Base-by-base conservation (phyloP, 2,113 vertebrate genomes). In the Neodon shergylaensis region DNA sequence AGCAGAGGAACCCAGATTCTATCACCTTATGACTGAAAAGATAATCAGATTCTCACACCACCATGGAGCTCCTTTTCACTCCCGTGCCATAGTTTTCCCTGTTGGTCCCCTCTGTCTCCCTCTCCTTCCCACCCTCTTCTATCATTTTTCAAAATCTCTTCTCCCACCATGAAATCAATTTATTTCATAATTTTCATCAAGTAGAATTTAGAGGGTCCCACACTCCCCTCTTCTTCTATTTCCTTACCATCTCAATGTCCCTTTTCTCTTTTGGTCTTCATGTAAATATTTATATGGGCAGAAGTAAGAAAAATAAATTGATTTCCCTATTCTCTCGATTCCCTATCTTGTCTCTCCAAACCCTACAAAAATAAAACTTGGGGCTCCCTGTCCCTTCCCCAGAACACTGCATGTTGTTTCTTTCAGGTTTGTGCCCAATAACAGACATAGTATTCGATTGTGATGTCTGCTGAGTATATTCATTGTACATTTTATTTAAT, bases 401-500 rank as follows among this genome's bases (percentile, higher is more conserved):
- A 84, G 96, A 97, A 98, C 96, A 98, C 97, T 98, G 98, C 98
- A 98, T 97, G 97, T 98, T 98, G 98, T 98, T 98, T 97, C 98
- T 97, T 98, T 98, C 95, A 98, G 96, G 96, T 98, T 98, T 58
- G 97, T 98, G 98, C 97, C 87, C 97, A 98, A 98, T 98, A 98
- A 98, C 97, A 97, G 98, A 98, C 98, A 98, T 98, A 98, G 98
- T 98, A 98, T 98, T 99, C 98, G 98, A 97, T 98, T 90, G 97
- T 98, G 98, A 97, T 98, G 98, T 98, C 98, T 98, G 98, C 98
- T 98, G 98, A 97, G 98, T 97, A 98, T 98, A 98, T 97, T 98
- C 98, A 98, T 98, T 99, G 98, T 98, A 99, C 98, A 99, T 98
- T 99, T 99, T 98, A 99, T 99, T 99, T 99, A 98, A 99, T 98